These are phyloP conservation scores for Cyclophora albipunctata DNA, from an alignment of 2,888 invertebrate genomes.

Conservation along the genomic window DNA sequence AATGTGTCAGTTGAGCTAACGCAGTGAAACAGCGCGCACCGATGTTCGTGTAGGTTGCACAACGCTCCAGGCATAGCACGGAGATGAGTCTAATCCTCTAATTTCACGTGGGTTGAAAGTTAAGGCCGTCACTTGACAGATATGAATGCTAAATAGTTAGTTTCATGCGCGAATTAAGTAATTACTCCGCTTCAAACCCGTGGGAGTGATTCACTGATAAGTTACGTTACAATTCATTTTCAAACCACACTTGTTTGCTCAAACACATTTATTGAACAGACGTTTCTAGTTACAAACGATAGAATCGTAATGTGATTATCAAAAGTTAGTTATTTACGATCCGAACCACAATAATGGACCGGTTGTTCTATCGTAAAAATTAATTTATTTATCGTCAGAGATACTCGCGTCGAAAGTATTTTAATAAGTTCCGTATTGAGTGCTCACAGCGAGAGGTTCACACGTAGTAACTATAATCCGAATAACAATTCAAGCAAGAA, in stretches of 20 bases:
- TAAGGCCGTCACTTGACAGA: constrained; percentile 60
- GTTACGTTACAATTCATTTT: constrained; percentile 14
- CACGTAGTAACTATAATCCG: constrained; percentile 47
- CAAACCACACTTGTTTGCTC: too few relatives aligned
- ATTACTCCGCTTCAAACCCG: constrained; percentile 18
- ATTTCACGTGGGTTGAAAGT: constrained; percentile 53
- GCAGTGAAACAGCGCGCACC: constrained; percentile 8
- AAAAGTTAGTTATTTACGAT: too few relatives aligned
- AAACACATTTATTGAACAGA: too few relatives aligned
- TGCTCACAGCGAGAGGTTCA: constrained; percentile 43
- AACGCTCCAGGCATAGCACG: constrained; percentile 47
- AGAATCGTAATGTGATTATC: too few relatives aligned
- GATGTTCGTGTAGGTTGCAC: constrained; percentile 44
- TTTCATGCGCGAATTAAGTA: constrained; percentile 45
- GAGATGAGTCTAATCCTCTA: constrained; percentile 51
- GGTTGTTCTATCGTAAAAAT: too few relatives aligned
- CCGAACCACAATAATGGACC: too few relatives aligned
- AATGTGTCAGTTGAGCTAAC: constrained; percentile 51
- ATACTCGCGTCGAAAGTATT: constrained; percentile 33
- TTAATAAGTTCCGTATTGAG: constrained; percentile 53
- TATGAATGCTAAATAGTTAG: constrained; percentile 40
- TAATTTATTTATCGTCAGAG: neutral
- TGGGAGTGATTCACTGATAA: constrained; percentile 35
- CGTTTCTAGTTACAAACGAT: too few relatives aligned
- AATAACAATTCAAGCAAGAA: constrained; percentile 57